These are phyloP conservation scores for Drosophila algonquin DNA, from an alignment of 2,888 invertebrate genomes.

Conservation along the genomic window DNA sequence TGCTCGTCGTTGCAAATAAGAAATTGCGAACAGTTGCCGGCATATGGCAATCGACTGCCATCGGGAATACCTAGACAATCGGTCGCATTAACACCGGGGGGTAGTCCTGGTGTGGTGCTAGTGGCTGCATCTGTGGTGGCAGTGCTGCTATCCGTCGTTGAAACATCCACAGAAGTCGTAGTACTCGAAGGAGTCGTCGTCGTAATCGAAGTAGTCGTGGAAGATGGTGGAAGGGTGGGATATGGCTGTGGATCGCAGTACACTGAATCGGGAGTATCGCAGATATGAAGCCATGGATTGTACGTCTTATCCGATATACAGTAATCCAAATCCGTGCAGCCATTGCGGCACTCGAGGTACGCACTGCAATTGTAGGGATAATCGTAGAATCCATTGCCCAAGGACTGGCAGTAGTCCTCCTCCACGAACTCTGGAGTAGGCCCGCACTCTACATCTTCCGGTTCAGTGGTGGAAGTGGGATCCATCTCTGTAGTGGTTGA, in stretches of 20 bases:
- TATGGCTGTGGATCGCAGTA: constrained; percentile 46
- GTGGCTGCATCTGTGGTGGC: constrained; percentile 25
- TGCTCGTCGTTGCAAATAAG: constrained; percentile 58
- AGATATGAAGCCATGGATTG: constrained; percentile 62
- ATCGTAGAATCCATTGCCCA: constrained; percentile 59
- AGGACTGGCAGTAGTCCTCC: constrained; percentile 42
- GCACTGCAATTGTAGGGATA: constrained; percentile 68
- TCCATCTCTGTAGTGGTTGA: constrained; percentile 12
- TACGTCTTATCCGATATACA: constrained; percentile 63
- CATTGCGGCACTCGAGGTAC: constrained; percentile 58
- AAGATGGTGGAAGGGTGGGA: constrained; percentile 41
- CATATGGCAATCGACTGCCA: constrained; percentile 58
- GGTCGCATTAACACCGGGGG: constrained; percentile 48
- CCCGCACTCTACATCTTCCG: constrained; percentile 44
- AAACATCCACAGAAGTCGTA: constrained; percentile 2
- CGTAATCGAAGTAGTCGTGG: not conserved
- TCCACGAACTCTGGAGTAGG: constrained; percentile 42
- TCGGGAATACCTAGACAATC: constrained; percentile 50
- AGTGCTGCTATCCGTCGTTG: constrained; percentile 12
- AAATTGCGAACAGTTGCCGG: constrained; percentile 65
- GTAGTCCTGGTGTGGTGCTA: constrained; percentile 51
- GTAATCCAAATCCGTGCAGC: constrained; percentile 59
- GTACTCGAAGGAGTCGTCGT: constrained; percentile 12
- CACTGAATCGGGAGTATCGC: constrained; percentile 64
- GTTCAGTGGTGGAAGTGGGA: constrained; percentile 13